Conservation (phyloP, 1,140 invertebrate genomes). For the Ceratina calcarata region DNA sequence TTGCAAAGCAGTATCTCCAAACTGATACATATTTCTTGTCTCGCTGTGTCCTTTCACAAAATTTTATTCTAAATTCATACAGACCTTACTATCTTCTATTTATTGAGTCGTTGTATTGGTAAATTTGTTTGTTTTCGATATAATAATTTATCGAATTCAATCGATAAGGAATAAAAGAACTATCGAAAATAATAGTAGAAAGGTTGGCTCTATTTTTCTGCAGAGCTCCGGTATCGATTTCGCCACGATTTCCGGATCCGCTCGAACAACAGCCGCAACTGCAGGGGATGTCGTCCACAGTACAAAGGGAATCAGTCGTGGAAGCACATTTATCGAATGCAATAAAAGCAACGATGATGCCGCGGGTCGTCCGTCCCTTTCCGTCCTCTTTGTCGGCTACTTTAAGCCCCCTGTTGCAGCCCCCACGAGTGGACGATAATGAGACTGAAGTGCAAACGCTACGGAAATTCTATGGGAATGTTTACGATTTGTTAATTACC, state of each 20-base stretch:
- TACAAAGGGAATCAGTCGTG: constrained; percentile 32
- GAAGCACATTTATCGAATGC: constrained; percentile 58
- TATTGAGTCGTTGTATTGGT: no score
- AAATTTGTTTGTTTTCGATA: no score
- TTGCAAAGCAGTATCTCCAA: not conserved
- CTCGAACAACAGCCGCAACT: not conserved
- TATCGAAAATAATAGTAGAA: not conserved
- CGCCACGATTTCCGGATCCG: constrained; percentile 37
- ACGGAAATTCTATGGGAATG: not conserved
- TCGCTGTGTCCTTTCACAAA: no score
- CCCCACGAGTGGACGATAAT: constrained; percentile 6
- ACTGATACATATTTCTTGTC: no score
- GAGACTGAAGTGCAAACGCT: not conserved
- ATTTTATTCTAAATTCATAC: no score
- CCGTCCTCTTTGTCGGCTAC: not conserved
- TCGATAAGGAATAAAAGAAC: not conserved
- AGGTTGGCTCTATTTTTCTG: not conserved
- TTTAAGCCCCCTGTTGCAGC: not conserved
- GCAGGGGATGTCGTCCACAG: not conserved
- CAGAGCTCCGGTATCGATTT: constrained; percentile 30
- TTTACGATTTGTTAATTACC: constrained; percentile 7
- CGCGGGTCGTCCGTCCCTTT: not conserved
- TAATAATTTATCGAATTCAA: no score
- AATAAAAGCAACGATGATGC: constrained; percentile 50
- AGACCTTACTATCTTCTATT: no score